A percentile compares a stretch with the other conserved stretches of the same genome.
These are phyloP conservation scores for Chrysogorgia sp. DNA, from an alignment of 92 coral and sea anemone species.

Conservation along the genomic window DNA sequence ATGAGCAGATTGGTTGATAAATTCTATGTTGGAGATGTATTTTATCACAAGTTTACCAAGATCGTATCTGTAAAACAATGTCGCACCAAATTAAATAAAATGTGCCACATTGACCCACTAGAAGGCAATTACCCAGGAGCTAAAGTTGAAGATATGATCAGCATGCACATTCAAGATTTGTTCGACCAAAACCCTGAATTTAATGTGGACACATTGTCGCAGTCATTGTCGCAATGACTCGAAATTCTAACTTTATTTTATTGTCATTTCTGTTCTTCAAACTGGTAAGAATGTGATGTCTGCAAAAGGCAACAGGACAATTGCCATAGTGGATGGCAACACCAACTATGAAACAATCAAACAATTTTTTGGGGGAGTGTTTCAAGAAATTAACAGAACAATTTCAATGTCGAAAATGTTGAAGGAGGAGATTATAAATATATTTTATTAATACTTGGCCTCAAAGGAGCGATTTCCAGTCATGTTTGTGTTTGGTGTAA, in stretches of 20 bases:
- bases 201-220: too few relatives aligned
- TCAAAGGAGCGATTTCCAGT: too few relatives aligned
- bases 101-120: slow-evolving; percentile 47
- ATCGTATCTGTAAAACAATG: slow-evolving; percentile 49
- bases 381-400: slow-evolving; percentile 46
- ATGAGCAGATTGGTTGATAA: slow-evolving; percentile 49
- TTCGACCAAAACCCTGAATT: slow-evolving; percentile 11
- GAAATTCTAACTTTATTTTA: slow-evolving; percentile 49
- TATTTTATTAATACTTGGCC: too few relatives aligned
- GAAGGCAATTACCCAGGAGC: slow-evolving; percentile 46
- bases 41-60: slow-evolving; percentile 56
- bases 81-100: slow-evolving; percentile 33
- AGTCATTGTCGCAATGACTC: slow-evolving; percentile 53
- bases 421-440: too few relatives aligned
- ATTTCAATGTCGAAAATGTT: too few relatives aligned
- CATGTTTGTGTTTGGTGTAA: too few relatives aligned
- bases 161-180: slow-evolving; percentile 33
- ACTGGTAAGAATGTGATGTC: slow-evolving; percentile 38
- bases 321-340: slow-evolving; percentile 53
- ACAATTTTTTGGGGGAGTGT: slow-evolving; percentile 44
- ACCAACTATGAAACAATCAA: slow-evolving; percentile 47
- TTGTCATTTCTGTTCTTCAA: slow-evolving; percentile 51
- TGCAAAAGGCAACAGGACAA: slow-evolving; percentile 51
- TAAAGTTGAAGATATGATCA: slow-evolving; percentile 50
- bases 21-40: slow-evolving; percentile 59